Base-by-base conservation (phyloP, 2,888 invertebrate species). In the Melinopterus prodromus region DNA sequence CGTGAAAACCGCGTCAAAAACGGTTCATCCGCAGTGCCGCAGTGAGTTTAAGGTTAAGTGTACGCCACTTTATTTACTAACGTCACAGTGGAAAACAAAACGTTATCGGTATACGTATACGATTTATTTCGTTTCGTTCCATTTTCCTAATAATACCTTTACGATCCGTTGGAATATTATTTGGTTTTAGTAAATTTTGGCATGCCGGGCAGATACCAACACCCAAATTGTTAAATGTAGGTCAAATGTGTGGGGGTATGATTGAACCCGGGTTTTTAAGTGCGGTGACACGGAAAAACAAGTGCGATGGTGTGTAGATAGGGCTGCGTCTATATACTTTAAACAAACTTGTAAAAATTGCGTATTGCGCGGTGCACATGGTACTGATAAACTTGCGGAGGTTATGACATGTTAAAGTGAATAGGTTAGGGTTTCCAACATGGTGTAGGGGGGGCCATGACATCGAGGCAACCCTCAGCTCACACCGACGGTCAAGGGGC, bases 401-500 rank as follows among this genome's bases (percentile, higher is more conserved):
- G 75, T 37, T 72, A 75, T 37, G 71, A 76, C 76, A 26, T 26
- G 37, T 69, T 76, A 15, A 79, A 76, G 77, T 76, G 77, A 77
- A 77, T 72, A 77, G 71, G n/a, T 69, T 77, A 84, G 84, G 81
- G 82, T 83, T 83, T 84, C 81, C 86, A 87, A 84, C 87, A 88
- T 88, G 89, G 88, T 88, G 86, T 88, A 88, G 85, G 85, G 85
- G 84, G 83, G 88, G 88, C 88, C 88, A 89, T 89, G 89, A 88
- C 88, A 87, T 88, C 89, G 85, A 86, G 89, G 84, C 88, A 88
- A 85, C 85, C 88, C 84, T 86, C 87, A 84, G 85, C 85, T 83
- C 86, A 85, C 82, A 79, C 80, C 82, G 85, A 85, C 82, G 83
- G 82, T 81, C 84, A 85, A 84, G 85, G 85, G 85, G 84, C 82